These are phyloP conservation scores for Pampus argenteus DNA, from an alignment of 2,797 vertebrate species.

Conservation along the genomic window DNA sequence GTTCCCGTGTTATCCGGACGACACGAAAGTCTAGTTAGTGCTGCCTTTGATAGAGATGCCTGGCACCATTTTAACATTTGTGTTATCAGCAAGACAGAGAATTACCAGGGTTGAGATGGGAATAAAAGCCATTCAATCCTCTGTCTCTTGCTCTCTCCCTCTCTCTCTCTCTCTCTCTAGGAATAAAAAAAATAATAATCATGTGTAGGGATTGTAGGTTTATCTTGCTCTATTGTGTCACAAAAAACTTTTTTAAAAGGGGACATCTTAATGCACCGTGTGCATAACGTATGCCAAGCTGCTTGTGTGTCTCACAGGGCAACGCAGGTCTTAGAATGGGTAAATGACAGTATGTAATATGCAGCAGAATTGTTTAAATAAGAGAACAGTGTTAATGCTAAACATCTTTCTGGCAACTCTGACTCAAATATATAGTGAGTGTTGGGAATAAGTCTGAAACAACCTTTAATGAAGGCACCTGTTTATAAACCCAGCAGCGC, in stretches of 20 bases:
- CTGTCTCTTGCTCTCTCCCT: constrained; percentile 16
- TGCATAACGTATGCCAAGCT: constrained; percentile 11
- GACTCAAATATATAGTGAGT: constrained; percentile 13
- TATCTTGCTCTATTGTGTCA: constrained; percentile 58
- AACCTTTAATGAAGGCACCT: constrained; percentile 35
- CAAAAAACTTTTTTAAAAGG: constrained; percentile 39
- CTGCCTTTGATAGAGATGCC: constrained; percentile 80
- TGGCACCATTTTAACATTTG: constrained; percentile 64
- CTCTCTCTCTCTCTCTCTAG: constrained; percentile 42
- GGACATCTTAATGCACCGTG: constrained; percentile 43
- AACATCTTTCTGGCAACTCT: background rate
- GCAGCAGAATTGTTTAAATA: background rate
- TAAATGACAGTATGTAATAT: constrained; percentile 4
- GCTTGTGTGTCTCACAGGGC: constrained; percentile 2
- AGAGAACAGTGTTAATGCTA: constrained; percentile 4
- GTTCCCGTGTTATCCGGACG: constrained; percentile 78
- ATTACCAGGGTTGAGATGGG: constrained; percentile 66
- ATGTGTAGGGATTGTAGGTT: constrained; percentile 45
- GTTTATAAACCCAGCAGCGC: constrained; percentile 45
- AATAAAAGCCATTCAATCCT: constrained; percentile 74
- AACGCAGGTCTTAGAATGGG: background rate
- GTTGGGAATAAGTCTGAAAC: constrained; percentile 23
- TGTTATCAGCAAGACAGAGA: constrained; percentile 76
- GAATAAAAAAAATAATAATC: constrained; percentile 66
- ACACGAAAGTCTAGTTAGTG: constrained; percentile 74